Base-by-base conservation (phyloP, 2,888 invertebrate species). In the Neria commutata region DNA sequence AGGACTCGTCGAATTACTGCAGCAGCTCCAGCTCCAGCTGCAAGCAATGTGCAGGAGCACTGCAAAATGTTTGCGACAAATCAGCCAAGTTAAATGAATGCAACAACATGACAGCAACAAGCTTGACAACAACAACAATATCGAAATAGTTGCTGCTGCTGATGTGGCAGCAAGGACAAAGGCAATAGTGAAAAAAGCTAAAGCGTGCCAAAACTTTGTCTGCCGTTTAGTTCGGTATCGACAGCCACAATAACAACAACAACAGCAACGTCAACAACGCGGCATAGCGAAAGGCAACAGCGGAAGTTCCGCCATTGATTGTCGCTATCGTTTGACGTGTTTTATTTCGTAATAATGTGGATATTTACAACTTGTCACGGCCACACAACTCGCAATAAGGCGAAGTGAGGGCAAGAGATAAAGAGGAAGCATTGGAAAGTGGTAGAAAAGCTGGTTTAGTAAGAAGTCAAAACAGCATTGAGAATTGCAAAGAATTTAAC, bases 91-190 rank as follows among this genome's bases (percentile, higher is more conserved):
- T 23, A n/a, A 21, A 21, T 25, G 2, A 11, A 47, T n/a, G 47
- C 37, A 37, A 26, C 16, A 54, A 46, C 26, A 46, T 47, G 42
- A 53, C 45, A 11, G 42, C 24, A 45, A 45, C 54, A n/a, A 37
- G 11, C 10, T 14, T n/a, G 16, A 37, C 37, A 37, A n/a, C 6
- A n/a, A 37, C 37, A n/a, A 37, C 6, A 37, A 37, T n/a, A n/a
- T n/a, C n/a, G n/a, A n/a, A n/a, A n/a, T n/a, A n/a, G n/a, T n/a
- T n/a, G n/a, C n/a, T n/a, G n/a, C n/a, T n/a, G n/a, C n/a, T n/a
- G n/a, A n/a, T n/a, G n/a, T n/a, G n/a, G n/a, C n/a, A n/a, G n/a
- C n/a, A n/a, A n/a, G n/a, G n/a, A n/a, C n/a, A n/a, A n/a, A n/a
- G n/a, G n/a, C n/a, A n/a, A n/a, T n/a, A n/a, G n/a, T n/a, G n/a